A percentile compares a stretch with the other conserved stretches of the same genome.
Conservation (phyloP, 1,140 invertebrate genomes). For the Geopemphigus sp. region DNA sequence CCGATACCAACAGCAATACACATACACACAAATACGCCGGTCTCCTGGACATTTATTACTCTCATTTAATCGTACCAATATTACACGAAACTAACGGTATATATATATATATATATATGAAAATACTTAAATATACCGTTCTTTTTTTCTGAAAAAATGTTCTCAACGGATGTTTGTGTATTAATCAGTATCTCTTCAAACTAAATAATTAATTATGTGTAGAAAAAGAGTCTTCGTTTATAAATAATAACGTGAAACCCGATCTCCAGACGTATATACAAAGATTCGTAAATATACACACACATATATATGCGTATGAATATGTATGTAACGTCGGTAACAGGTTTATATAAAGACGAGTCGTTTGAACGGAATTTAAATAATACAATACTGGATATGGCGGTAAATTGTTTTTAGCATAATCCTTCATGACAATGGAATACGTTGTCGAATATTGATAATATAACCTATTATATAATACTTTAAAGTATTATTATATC, state of each 20-base stretch:
- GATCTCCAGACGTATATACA: no score
- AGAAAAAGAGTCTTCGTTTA: neutral
- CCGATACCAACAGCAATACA: neutral
- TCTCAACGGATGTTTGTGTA: neutral
- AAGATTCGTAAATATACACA: no score
- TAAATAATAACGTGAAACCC: slow-evolving; percentile 21
- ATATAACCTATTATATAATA: neutral
- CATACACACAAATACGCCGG: neutral
- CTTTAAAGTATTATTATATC: neutral
- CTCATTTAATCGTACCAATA: slow-evolving; percentile 5
- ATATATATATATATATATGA: neutral
- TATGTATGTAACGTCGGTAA: neutral
- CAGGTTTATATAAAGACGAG: slow-evolving; percentile 8
- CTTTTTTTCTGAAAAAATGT: no score
- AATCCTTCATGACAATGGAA: neutral
- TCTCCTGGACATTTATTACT: slow-evolving; percentile 19
- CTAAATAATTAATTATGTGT: slow-evolving; percentile 22
- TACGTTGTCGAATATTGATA: neutral
- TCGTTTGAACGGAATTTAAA: slow-evolving; percentile 4
- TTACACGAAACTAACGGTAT: neutral
- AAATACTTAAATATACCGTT: no score
- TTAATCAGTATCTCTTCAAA: neutral
- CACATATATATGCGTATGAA: neutral
- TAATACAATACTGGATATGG: slow-evolving; percentile 1
- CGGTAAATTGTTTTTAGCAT: slow-evolving; percentile 3